A percentile compares a stretch with the other conserved stretches of the same genome.
Conservation (phyloP, 2,888 invertebrate genomes). For the Eretmocerus hayati region DNA sequence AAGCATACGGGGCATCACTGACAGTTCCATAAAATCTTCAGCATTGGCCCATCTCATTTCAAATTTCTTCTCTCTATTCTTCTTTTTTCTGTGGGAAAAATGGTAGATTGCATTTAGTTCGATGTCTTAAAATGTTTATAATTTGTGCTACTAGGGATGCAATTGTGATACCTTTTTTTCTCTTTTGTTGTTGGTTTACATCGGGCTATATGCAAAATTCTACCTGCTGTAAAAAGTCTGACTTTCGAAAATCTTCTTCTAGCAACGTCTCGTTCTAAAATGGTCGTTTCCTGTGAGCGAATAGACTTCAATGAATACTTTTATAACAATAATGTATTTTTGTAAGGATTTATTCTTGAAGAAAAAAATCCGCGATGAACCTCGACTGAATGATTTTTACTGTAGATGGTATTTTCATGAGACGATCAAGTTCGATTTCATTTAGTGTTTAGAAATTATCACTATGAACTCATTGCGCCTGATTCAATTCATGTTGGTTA, state of each 20-base stretch:
- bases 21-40: conserved; percentile 73
- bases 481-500: too few relatives aligned
- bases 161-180: conserved; percentile 22
- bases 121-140: conserved; percentile 1
- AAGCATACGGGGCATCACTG: conserved; percentile 79
- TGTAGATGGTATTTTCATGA: too few relatives aligned
- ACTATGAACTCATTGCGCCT: too few relatives aligned
- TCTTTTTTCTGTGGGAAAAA: conserved; percentile 41
- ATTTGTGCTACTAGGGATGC: conserved; percentile 5
- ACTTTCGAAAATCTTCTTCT: conserved; percentile 63
- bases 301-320: not conserved
- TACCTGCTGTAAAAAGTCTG: conserved; percentile 70
- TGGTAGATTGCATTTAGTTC: not conserved
- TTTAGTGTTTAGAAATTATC: too few relatives aligned
- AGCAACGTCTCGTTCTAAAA: conserved; percentile 60
- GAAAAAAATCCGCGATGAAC: too few relatives aligned
- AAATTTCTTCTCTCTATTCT: conserved; percentile 53
- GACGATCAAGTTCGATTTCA: too few relatives aligned
- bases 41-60: conserved; percentile 76
- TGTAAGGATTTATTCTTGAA: too few relatives aligned
- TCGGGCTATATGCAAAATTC: conserved; percentile 69
- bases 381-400: too few relatives aligned
- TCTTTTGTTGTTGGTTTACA: conserved; percentile 57
- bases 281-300: conserved; percentile 54
- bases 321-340: not conserved